Conservation (phyloP, 2,797 vertebrate species). For the Emys orbicularis region DNA sequence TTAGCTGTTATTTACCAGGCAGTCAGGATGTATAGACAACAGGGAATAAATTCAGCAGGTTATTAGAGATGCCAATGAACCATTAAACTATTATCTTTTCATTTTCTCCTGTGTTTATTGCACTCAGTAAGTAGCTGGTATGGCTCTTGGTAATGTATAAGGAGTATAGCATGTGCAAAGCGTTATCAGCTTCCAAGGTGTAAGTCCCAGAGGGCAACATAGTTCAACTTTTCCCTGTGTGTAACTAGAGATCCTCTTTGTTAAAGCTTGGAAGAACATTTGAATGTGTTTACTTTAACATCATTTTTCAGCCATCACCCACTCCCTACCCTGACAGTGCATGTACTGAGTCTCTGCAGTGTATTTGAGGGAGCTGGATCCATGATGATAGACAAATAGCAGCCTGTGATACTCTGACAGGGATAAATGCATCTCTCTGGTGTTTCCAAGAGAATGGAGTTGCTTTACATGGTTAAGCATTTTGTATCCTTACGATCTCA, state of each 20-base stretch:
- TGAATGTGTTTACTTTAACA: constrained; percentile 5
- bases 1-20: background rate
- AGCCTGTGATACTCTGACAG: background rate
- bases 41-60: background rate
- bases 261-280: constrained; percentile 3
- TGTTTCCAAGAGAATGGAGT: background rate
- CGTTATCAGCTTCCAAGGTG: background rate
- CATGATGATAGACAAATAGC: background rate
- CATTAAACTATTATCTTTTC: background rate
- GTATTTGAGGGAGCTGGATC: rapidly evolving
- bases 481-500: background rate
- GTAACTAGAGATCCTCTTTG: background rate
- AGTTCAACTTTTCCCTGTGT: background rate
- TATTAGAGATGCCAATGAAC: background rate
- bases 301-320: background rate
- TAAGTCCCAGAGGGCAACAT: background rate
- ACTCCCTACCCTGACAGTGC: background rate
- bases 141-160: background rate
- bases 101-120: background rate
- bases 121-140: background rate
- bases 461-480: background rate
- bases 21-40: background rate
- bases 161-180: background rate
- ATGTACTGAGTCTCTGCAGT: background rate
- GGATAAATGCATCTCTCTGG: background rate